phyloP scores from a whole-genome alignment of 2,113 vertebrate species.

The Ahaetulla prasina region DNA sequence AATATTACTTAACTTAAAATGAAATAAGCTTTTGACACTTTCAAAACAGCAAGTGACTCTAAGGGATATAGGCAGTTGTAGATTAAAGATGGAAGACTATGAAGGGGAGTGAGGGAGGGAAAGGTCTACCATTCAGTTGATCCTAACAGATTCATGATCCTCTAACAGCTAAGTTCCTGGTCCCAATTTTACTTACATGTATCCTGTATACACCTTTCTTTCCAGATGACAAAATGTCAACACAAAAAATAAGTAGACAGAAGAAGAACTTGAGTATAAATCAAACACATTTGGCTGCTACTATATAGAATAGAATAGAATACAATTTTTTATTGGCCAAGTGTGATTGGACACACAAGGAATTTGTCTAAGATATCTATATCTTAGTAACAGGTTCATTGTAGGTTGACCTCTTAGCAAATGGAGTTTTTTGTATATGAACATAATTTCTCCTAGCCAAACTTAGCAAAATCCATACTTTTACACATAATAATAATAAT shows the following conservation, averaged over 20 bases:
- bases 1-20: not conserved
- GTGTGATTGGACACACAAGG: too few species aligned
- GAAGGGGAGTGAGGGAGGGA: not conserved
- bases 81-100: not conserved
- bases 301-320: too few species aligned
- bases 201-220: not conserved
- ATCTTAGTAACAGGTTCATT: not conserved
- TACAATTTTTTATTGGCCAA: too few species aligned
- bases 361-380: too few species aligned
- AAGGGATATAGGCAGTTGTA: not conserved
- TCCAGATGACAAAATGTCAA: not conserved
- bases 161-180: not conserved
- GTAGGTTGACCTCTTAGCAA: not conserved
- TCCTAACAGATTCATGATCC: not conserved
- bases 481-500: too few species aligned
- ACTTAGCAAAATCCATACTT: not conserved
- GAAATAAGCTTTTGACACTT: not conserved
- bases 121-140: not conserved
- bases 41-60: not conserved
- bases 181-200: not conserved
- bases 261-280: not conserved
- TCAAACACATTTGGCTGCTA: not conserved
- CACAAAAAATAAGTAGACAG: too few species aligned
- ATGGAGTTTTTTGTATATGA: slow-evolving; percentile 4
- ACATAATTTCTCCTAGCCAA: not conserved